phyloP scores from a whole-genome alignment of 53 echinoderm and acorn worm species.

The Hippasteria phrygiana region DNA sequence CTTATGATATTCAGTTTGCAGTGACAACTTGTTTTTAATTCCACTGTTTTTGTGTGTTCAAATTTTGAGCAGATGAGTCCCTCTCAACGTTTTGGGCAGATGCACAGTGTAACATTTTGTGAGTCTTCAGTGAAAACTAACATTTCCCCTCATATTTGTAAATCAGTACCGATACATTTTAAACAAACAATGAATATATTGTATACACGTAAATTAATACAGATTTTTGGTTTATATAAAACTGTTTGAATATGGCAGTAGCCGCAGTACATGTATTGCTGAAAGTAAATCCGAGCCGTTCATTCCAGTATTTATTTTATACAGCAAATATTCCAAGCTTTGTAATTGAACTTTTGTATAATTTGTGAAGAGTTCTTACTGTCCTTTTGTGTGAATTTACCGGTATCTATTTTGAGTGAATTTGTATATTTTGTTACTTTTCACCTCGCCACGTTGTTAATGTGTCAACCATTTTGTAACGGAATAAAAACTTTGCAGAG shows the following conservation, averaged over 20 bases:
- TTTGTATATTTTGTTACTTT: not conserved
- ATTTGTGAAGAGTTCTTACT: not conserved
- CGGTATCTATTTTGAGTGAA: not conserved
- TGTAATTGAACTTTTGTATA: not conserved
- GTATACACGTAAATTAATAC: too few relatives aligned
- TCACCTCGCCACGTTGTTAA: not conserved
- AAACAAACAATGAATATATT: too few relatives aligned
- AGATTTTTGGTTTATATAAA: not conserved
- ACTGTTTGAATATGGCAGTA: not conserved
- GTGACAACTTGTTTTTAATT: not conserved
- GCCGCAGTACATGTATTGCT: not conserved
- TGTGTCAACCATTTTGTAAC: not conserved
- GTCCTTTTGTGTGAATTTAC: not conserved
- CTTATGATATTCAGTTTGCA: not conserved
- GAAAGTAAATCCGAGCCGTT: conserved; percentile 3
- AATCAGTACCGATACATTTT: too few relatives aligned
- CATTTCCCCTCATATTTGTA: too few relatives aligned
- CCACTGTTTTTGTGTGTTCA: not conserved
- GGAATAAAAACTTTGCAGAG: not conserved
- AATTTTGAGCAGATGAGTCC: too few relatives aligned
- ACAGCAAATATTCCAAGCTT: not conserved
- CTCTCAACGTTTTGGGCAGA: too few relatives aligned
- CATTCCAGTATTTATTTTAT: not conserved
- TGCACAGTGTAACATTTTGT: too few relatives aligned
- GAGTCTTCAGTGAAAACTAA: too few relatives aligned